A percentile compares a stretch with the other conserved stretches of the same genome.
Conservation (phyloP, 2,888 invertebrate genomes). For the Nomada ferruginata region DNA sequence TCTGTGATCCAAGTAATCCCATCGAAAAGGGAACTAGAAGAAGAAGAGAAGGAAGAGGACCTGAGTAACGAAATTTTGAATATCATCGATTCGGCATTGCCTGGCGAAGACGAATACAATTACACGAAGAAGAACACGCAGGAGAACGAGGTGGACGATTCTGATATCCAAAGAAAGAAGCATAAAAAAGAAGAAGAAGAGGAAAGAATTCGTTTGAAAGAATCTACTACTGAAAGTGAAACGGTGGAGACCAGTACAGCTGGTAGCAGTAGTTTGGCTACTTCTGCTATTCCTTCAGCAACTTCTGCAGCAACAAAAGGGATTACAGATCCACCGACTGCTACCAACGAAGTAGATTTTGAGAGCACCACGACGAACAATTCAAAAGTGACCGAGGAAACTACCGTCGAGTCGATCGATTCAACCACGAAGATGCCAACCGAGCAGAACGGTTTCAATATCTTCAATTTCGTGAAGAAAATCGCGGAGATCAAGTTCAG, state of each 20-base stretch:
- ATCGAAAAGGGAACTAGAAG: constrained; percentile 75
- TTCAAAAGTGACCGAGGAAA: constrained; percentile 60
- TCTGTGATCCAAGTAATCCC: constrained; percentile 81
- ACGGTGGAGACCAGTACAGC: constrained; percentile 1
- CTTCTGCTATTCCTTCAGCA: constrained; percentile 12
- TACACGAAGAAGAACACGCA: constrained; percentile 38
- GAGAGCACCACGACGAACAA: constrained; percentile 27
- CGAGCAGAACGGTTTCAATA: constrained; percentile 70
- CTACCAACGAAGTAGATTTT: neutral
- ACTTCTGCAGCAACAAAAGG: constrained; percentile 16
- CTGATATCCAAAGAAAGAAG: constrained; percentile 51
- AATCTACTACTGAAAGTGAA: constrained; percentile 8
- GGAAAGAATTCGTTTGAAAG: constrained; percentile 23
- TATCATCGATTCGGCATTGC: constrained; percentile 81
- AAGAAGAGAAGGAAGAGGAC: constrained; percentile 77
- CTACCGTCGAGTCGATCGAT: constrained; percentile 72
- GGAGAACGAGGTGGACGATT: constrained; percentile 51
- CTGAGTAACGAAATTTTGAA: constrained; percentile 82
- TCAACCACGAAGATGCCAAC: constrained; percentile 64
- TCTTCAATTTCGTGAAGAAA: constrained; percentile 87
- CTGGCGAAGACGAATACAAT: constrained; percentile 50
- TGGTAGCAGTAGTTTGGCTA: neutral
- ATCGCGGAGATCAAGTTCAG: constrained; percentile 89
- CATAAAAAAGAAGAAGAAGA: constrained; percentile 50
- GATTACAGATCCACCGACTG: neutral